Base-by-base conservation (phyloP, 2,888 invertebrate genomes). In the Dermolepida albohirtum region DNA sequence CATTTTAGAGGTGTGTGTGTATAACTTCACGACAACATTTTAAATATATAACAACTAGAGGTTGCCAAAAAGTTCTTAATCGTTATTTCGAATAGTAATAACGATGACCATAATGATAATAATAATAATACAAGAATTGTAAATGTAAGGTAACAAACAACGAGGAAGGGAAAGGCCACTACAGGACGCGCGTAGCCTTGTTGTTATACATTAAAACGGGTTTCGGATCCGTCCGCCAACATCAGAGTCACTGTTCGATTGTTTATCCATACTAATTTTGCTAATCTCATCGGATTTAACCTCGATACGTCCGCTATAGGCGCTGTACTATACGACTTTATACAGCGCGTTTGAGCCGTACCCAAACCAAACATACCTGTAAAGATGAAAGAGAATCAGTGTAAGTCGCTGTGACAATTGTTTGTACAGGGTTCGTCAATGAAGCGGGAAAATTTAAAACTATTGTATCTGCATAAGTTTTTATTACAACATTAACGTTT, bases 211-310 rank as follows among this genome's bases (percentile, higher is more conserved):
- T 91, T 92, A 81, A 92, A 93, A 72, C 92, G 87, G 66, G 92
- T 92, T 85, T 99, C 98, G 0, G 95, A 94, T 29, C 98, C 98
- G 82, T 98, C 98, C 8, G 97, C 96, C 73, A 98, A 86, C 92
- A 98, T 94, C 16, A 98, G 86, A 0, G 96, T 94, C 52, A 98
- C 95, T 29, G 95, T 93, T 65, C 96, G 89, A 78, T 94, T 92
- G 81, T 95, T 96, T 70, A 97, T 95, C 98, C 98, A 99, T 22
- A 97, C 94, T 17, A 99, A 88, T 63, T 96, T 90, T 5, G 97
- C 97, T 73, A 96, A 86, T 41, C 95, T 89, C 84, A 96, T 92
- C 1, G 96, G 95, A 86, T 96, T 95, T 55, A 94, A 86, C 0
- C 94, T 87, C 0, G 92, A 88, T 34, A 94, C 92, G 82, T 96